A percentile compares a stretch with the other conserved stretches of the same genome.
Evolutionary conservation across 2,113 vertebrate genomes (phyloP).

Genomic region (Anser cygnoides): DNA sequence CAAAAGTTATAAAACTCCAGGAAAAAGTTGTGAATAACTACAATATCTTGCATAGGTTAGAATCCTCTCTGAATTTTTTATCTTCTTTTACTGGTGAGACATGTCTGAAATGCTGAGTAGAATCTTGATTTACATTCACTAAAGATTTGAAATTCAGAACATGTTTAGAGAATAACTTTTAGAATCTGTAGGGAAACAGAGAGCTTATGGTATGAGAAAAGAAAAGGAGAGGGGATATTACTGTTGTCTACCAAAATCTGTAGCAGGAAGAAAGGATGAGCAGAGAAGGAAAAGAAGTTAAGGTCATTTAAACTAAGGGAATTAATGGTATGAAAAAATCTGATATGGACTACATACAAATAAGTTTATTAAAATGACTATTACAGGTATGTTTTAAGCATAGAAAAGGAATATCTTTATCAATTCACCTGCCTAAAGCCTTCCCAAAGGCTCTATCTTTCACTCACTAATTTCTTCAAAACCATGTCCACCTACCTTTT

Average conservation of each 20-base stretch:
- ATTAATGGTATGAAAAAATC: background rate
- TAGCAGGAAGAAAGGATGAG: background rate
- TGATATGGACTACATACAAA: background rate
- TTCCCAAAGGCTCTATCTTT: background rate
- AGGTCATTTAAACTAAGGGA: background rate
- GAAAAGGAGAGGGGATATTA: background rate
- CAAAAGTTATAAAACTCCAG: background rate
- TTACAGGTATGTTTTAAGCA: background rate
- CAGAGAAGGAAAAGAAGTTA: background rate
- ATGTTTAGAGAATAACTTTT: background rate
- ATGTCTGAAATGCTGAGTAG: background rate
- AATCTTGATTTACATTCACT: background rate
- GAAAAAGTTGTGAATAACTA: background rate
- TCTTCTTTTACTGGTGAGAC: background rate
- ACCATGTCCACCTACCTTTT: background rate
- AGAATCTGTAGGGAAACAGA: background rate
- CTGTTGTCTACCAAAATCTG: background rate
- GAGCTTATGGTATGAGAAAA: background rate
- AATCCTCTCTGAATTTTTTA: background rate
- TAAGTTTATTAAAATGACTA: background rate
- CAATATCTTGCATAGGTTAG: background rate
- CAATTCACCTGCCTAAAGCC: background rate
- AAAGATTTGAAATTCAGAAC: background rate
- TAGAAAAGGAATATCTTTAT: background rate
- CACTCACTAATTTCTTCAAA: background rate